Conservation (phyloP, 2,113 vertebrate genomes). For the Archocentrus centrarchus region DNA sequence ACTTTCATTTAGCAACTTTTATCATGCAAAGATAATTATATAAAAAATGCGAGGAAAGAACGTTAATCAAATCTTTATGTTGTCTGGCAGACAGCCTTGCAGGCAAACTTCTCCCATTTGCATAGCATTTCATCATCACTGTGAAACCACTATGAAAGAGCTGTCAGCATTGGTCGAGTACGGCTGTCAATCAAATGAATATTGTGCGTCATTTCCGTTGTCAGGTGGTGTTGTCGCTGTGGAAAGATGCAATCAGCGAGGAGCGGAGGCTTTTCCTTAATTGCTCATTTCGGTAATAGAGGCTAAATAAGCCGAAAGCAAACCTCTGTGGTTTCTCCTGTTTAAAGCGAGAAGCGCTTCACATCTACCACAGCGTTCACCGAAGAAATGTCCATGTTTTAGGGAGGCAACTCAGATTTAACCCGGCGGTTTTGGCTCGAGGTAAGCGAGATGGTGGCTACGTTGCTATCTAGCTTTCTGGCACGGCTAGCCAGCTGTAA, state of each 20-base stretch:
- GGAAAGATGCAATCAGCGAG: conserved; percentile 87
- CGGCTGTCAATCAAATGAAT: conserved; percentile 71
- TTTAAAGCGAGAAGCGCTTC: conserved; percentile 35
- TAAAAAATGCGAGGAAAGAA: neutral
- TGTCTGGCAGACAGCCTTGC: neutral
- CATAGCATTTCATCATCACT: conserved; percentile 63
- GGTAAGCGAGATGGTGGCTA: conserved; percentile 75
- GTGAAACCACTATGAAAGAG: neutral
- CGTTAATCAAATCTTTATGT: neutral
- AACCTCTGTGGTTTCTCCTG: conserved; percentile 41
- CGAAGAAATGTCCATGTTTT: conserved; percentile 75
- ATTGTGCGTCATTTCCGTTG: conserved; percentile 87
- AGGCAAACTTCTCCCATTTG: neutral
- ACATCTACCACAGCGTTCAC: conserved; percentile 46
- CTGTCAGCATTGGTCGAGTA: conserved; percentile 62
- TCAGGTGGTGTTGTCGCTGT: conserved; percentile 87
- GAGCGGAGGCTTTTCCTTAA: conserved; percentile 82
- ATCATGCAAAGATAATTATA: conserved; percentile 39
- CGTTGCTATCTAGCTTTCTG: conserved; percentile 57
- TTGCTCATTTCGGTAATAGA: conserved; percentile 79
- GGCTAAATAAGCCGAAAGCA: conserved; percentile 64
- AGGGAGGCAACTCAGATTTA: conserved; percentile 70
- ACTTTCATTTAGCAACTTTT: conserved; percentile 54
- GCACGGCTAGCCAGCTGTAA: conserved; percentile 71
- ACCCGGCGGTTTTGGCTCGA: conserved; percentile 82